A percentile compares a stretch with the other conserved stretches of the same genome.
Conservation (phyloP, 2,888 invertebrate species). For the Platypus cylindrus region DNA sequence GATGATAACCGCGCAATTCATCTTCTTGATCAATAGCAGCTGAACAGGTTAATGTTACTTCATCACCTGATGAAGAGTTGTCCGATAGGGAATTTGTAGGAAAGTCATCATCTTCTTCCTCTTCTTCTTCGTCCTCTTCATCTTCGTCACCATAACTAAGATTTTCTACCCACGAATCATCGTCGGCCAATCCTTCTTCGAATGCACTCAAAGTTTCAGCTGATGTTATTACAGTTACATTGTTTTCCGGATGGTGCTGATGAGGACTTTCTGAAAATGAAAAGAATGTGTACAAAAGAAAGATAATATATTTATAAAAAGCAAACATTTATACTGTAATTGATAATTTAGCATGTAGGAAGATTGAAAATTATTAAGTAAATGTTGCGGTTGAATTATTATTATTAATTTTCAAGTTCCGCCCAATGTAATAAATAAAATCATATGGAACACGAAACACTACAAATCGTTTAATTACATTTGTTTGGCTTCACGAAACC, state of each 20-base stretch:
- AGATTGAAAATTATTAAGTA: neutral
- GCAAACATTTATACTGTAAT: neutral
- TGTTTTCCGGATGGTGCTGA: constrained; percentile 20
- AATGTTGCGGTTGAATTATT: neutral
- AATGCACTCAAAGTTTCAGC: constrained; percentile 59
- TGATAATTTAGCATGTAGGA: too few species aligned
- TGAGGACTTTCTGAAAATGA: constrained; percentile 10
- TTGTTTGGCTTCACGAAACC: too few species aligned
- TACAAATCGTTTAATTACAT: too few species aligned
- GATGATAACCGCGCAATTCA: constrained; percentile 69
- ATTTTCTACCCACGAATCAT: constrained; percentile 87
- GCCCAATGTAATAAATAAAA: neutral
- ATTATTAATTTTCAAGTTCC: too few species aligned
- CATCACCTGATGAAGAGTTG: constrained; percentile 56
- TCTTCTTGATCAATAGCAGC: constrained; percentile 58
- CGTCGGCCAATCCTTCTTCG: constrained; percentile 79
- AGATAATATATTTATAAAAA: neutral
- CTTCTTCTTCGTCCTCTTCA: constrained; percentile 36
- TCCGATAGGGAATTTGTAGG: constrained; percentile 47
- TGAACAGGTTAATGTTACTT: constrained; percentile 43
- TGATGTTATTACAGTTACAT: constrained; percentile 57
- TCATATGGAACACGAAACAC: too few species aligned
- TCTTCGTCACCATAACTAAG: constrained; percentile 67
- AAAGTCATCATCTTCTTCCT: constrained; percentile 29
- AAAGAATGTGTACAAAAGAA: neutral